Evolutionary conservation across 23 tunicate species (phyloP).

Genomic region (Phallusia fumigata): DNA sequence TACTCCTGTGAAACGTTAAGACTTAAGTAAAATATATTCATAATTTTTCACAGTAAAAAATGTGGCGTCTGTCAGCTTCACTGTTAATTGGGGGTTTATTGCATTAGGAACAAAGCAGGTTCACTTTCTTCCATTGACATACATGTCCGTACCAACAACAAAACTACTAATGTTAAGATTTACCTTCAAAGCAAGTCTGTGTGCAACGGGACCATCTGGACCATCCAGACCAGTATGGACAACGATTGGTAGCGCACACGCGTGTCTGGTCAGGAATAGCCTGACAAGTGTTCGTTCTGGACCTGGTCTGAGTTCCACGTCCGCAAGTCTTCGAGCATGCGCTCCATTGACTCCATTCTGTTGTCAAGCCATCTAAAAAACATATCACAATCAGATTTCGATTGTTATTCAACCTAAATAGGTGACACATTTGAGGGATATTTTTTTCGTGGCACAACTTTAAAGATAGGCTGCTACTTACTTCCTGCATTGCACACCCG

Average conservation of each 20-base stretch:
- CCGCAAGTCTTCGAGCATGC: constrained; percentile 75
- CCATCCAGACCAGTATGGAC: constrained; percentile 92
- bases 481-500: constrained; percentile 72
- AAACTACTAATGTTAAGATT: no score
- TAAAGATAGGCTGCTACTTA: no score
- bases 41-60: not conserved
- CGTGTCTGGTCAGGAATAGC: constrained; percentile 23
- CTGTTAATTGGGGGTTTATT: no score
- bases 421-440: no score
- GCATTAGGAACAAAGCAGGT: no score
- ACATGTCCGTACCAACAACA: no score
- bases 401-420: not conserved
- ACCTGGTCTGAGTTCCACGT: constrained; percentile 52
- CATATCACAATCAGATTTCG: not conserved
- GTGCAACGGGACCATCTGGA: constrained; percentile 73
- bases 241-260: constrained; percentile 35
- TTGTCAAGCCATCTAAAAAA: constrained; percentile 35
- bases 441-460: no score
- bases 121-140: no score
- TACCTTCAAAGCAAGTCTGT: constrained; percentile 83
- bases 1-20: not conserved
- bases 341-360: constrained; percentile 77
- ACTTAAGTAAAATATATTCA: not conserved
- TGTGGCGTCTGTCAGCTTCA: no score
- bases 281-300: constrained; percentile 62